Base-by-base conservation (phyloP, 2,797 vertebrate genomes). In the Sebastes alutus region DNA sequence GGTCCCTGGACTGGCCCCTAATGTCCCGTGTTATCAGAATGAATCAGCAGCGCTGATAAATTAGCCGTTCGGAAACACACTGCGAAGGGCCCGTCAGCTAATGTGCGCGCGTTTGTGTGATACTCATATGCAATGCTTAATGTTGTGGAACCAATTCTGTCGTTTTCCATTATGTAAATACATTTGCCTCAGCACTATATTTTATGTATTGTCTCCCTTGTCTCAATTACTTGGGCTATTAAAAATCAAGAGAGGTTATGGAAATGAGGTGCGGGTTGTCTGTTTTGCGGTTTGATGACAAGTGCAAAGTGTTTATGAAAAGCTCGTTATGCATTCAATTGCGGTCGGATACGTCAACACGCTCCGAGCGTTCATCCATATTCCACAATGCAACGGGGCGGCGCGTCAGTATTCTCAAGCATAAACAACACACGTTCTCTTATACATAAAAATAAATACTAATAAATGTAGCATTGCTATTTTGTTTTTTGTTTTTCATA, bases 91-190 rank as follows among this genome's bases (percentile, higher is more conserved):
- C 90, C 71, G 92, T 85, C 86, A 88, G 89, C 92, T 94, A 94
- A 93, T 91, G 91, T 89, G 87, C 27, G 29, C 46, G 66, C 77
- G 78, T 89, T 86, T 82, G 89, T 87, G 89, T 86, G 92, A 82
- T 87, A 88, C 91, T 96, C 93, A 93, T 95, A 95, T 92, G 94
- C 95, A 94, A 95, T 92, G 95, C 93, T 93, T 96, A 96, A 96
- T 96, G 96, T 96, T 92, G 92, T 94, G 95, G 95, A 96, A 96
- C 96, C 96, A 93, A 95, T 95, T 95, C 93, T 94, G 94, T 95
- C 94, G 88, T 95, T 96, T 52, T 95, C 94, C 95, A 96, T 96
- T 96, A 96, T 96, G 96, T 95, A 96, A 96, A 96, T 96, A 96
- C 93, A 96, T 96, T 94, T 96, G 94, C 95, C 93, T 95, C 93